phyloP scores from a whole-genome alignment of 1,140 invertebrate species.

The Macrostomum lignano region DNA sequence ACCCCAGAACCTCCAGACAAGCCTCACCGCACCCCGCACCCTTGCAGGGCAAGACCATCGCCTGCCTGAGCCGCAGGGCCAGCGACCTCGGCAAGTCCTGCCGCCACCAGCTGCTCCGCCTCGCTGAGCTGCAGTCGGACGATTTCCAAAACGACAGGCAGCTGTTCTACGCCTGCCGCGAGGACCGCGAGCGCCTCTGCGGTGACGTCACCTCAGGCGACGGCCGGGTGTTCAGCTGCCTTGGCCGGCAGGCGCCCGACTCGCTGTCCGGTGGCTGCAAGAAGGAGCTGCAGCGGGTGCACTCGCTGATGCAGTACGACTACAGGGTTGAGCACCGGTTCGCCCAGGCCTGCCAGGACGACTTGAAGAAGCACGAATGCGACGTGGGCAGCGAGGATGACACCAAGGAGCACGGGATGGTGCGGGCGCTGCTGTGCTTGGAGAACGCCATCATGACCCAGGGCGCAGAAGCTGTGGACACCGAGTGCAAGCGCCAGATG shows the following conservation, averaged over 20 bases:
- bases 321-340: too few species aligned
- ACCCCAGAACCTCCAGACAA: too few species aligned
- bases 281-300: neutral
- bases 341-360: too few species aligned
- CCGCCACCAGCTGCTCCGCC: constrained; percentile 43
- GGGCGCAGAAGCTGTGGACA: too few species aligned
- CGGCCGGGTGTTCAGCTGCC: constrained; percentile 62
- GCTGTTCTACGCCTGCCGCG: constrained; percentile 55
- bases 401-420: too few species aligned
- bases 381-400: too few species aligned
- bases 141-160: constrained; percentile 64
- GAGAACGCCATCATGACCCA: too few species aligned
- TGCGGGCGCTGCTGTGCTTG: too few species aligned
- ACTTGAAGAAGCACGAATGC: too few species aligned
- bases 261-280: constrained; percentile 32
- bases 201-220: constrained; percentile 29
- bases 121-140: constrained; percentile 63
- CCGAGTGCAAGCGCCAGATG: too few species aligned
- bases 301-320: too few species aligned
- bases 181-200: constrained; percentile 43
- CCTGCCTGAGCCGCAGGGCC: constrained; percentile 43
- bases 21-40: too few species aligned
- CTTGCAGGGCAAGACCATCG: constrained; percentile 51
- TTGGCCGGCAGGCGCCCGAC: constrained; percentile 54
- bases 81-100: constrained; percentile 31